Evolutionary conservation across 2,797 vertebrate genomes (phyloP), one percentile per base, ranked within the genome.

Genomic region (Rachycentron canadum): DNA sequence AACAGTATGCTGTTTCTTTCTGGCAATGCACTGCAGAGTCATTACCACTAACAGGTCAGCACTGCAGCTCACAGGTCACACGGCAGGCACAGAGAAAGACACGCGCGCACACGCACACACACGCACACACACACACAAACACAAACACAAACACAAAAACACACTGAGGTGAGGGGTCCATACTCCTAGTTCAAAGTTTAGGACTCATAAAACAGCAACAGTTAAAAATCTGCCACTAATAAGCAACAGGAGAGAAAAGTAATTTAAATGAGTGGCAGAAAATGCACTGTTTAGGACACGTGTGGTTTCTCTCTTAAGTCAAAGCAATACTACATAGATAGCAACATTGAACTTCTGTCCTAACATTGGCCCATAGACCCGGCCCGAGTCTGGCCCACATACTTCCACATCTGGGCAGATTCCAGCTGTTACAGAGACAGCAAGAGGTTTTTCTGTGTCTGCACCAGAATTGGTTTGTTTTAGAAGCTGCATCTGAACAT

Each of bases 21-120:
- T 68, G 78, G 9, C 10, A 25, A 49, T 80, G 75, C 55, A 55
- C 14, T 47, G 55, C 17, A 69, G 41, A 77, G 36, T 13, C 45
- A 50, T 72, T 68, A 70, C 14, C 62, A 47, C 59, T 26, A 32
- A 55, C 17, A 43, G 69, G 69, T 69, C 81, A 85, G 50, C 14
- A 3, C 25, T 65, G 52, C 41, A 64, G 63, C 57, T 65, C 7
- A 41, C 3, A 41, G 49, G 56, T 55, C 72, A 73, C 49, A 63
- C n/a, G 25, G 47, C 36, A 49, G 16, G 5, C 5, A 56, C 21
- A 16, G 28, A 62, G 6, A 53, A 45, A 59, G 43, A 45, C 38
- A 40, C 38, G 2, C 38, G 12, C 38, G 12, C 36, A 38, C 43
- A 41, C 59, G 57, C 58, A 52, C 40, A 61, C 23, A 13, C 14